Conservation (phyloP, 92 coral and sea anemone genomes). For the Epizoanthus stellaris region DNA sequence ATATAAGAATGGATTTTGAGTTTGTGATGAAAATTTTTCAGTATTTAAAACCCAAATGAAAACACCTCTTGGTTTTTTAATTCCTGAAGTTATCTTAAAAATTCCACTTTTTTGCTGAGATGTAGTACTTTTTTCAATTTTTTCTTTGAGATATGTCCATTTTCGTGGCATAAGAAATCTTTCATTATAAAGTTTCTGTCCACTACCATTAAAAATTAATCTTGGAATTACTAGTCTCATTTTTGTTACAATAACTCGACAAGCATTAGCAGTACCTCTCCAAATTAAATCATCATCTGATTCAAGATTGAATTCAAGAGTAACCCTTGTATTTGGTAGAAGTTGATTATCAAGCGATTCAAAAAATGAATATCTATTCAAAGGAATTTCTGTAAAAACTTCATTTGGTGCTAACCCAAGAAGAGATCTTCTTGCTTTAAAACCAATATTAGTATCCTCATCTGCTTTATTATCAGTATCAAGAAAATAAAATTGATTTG, state of each 20-base stretch:
- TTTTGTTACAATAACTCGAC: neutral
- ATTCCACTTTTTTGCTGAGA: neutral
- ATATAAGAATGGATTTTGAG: neutral
- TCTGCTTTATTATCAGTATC: slow-evolving; percentile 9
- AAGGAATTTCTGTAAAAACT: neutral
- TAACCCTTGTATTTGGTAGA: neutral
- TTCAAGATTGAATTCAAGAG: neutral
- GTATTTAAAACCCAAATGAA: neutral
- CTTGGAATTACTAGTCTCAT: neutral
- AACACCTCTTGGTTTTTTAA: neutral
- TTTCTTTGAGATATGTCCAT: neutral
- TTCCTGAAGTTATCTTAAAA: neutral
- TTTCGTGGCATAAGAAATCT: neutral
- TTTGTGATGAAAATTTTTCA: neutral
- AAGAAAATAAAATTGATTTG: slow-evolving; percentile 25
- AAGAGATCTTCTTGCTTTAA: neutral
- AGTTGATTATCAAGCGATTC: neutral
- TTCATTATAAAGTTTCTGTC: neutral
- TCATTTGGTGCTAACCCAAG: neutral
- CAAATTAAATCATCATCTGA: neutral
- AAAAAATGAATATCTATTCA: neutral
- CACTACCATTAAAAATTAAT: neutral
- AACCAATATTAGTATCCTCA: neutral
- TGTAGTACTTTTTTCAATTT: neutral
- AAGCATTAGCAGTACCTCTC: neutral